Percentiles rank a stretch among this genome's conserved stretches.
phyloP scores from a whole-genome alignment of 2,797 vertebrate genomes.

The Heliangelus exortis region DNA sequence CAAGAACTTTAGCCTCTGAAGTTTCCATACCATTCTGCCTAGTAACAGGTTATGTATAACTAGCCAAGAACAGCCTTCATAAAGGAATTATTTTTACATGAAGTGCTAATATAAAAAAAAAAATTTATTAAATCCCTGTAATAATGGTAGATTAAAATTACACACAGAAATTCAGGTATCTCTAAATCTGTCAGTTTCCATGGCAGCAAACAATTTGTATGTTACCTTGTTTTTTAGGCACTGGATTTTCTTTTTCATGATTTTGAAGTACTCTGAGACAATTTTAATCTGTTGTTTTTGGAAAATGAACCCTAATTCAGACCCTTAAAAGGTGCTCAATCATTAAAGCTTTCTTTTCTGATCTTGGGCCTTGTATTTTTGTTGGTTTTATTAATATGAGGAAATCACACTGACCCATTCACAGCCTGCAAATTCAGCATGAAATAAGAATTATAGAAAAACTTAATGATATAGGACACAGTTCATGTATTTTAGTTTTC shows the following conservation, averaged over 20 bases:
- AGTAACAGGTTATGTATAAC: neutral
- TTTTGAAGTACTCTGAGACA: neutral
- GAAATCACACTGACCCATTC: neutral
- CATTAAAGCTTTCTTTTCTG: neutral
- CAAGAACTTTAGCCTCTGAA: neutral
- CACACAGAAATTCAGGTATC: neutral
- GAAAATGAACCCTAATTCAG: neutral
- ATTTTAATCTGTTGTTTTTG: neutral
- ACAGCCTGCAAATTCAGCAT: neutral
- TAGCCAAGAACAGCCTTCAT: neutral
- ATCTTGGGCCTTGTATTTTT: neutral
- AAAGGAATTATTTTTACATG: neutral
- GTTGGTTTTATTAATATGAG: neutral
- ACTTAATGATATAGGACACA: neutral
- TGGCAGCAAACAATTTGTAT: slow-evolving; percentile 52
- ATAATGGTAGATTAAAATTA: neutral
- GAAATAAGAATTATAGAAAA: neutral
- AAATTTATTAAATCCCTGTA: neutral
- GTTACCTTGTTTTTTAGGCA: neutral
- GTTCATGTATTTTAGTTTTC: neutral
- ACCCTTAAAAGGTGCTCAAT: neutral
- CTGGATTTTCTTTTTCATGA: neutral
- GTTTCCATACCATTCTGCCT: neutral
- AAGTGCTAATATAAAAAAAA: neutral
- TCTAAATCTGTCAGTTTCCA: slow-evolving; percentile 38